Conservation (phyloP, 1,140 invertebrate genomes). For the Holcopasites calliopsidis region DNA sequence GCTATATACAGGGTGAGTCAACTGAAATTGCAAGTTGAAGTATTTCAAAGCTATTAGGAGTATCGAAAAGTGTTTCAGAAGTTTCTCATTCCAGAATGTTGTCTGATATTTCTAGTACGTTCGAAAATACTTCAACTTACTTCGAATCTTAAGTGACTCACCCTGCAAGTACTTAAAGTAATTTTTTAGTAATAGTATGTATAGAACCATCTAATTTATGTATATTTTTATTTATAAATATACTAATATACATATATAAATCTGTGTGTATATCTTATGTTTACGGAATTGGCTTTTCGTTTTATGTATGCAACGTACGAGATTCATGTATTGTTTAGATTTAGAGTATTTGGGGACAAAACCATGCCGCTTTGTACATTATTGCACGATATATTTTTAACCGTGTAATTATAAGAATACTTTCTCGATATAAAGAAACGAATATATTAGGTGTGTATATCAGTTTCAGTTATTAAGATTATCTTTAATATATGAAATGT, state of each 20-base stretch:
- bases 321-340: neutral
- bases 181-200: constrained; percentile 26
- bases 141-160: too few relatives aligned
- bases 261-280: constrained; percentile 3
- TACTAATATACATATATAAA: neutral
- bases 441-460: constrained; percentile 50
- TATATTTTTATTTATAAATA: constrained; percentile 8
- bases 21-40: too few relatives aligned
- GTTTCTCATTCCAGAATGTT: neutral
- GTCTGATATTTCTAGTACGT: too few relatives aligned
- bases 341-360: neutral
- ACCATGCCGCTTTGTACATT: constrained; percentile 51
- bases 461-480: constrained; percentile 53
- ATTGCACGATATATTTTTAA: constrained; percentile 25
- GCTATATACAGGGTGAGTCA: too few relatives aligned
- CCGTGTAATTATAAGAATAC: constrained; percentile 26
- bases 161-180: constrained; percentile 7
- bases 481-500: constrained; percentile 25
- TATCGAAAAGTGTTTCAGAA: too few relatives aligned
- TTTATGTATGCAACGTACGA: neutral
- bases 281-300: constrained; percentile 26
- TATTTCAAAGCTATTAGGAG: too few relatives aligned
- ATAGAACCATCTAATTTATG: constrained; percentile 3
- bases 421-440: constrained; percentile 26
- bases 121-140: too few relatives aligned